Base-by-base conservation (phyloP, 2,888 invertebrate species). In the Sminthurinus aureus region DNA sequence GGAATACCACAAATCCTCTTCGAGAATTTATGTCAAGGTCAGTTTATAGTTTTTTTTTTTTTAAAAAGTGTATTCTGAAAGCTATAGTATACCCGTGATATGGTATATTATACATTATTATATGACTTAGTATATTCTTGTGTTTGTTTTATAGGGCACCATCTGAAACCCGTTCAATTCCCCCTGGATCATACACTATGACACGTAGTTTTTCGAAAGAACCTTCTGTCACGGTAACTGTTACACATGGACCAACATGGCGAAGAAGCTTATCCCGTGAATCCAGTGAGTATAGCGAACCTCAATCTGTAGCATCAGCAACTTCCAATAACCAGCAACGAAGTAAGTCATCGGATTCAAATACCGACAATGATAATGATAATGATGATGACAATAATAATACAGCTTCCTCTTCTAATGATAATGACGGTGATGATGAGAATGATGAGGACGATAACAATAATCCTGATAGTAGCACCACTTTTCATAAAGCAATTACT, bases 211-310 rank as follows among this genome's bases (percentile, higher is more conserved):
- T 84, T 84, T 91, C 87, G 90, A 91, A 80, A 89, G 91, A 87
- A 89, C 91, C 67, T 90, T 91, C 87, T 90, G 90, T 87, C 89
- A 91, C 64, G 90, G 89, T 66, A 89, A 87, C 85, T 50, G 85
- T 83, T 18, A 78, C 64, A 58, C 75, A 38, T 76, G 78, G 71
- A 13, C 85, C 85, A 73, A 89, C 85, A 13, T 82, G 89, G 86
- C 20, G 83, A 81, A n/a, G 74, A 91, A 12, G 91, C 18, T 8
- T 75, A 11, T 24, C 24, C 8, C 50, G 75, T 8, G 75, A 75
- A 50, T 50, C 50, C 26, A 92, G 93, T 78, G 88, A 87, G 50
- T 94, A 95, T 89, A 93, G 94, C 91, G 94, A 94, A 89, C 93
- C 93, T 84, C 94, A 94, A 91, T 78, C 78, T 78, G 83, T 71